Base-by-base conservation (phyloP, 2,888 invertebrate genomes). In the Agriopis leucophaearia region DNA sequence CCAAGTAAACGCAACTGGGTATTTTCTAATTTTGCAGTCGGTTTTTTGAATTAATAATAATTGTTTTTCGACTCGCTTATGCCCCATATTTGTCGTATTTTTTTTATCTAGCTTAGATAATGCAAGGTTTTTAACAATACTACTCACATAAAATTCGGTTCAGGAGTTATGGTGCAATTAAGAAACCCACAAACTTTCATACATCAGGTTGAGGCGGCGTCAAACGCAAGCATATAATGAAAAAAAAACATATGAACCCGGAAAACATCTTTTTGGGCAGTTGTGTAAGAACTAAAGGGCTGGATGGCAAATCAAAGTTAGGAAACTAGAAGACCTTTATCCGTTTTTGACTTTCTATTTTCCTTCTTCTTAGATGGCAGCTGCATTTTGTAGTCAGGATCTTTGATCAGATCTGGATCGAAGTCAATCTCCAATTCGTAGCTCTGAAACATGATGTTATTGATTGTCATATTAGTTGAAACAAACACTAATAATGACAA, bases 361-460 rank as follows among this genome's bases (percentile, higher is more conserved):
- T 38, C 66, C 1, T 66, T 63, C 8, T 66, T 71, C 13, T 64
- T 57, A 38, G 44, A 16, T 10, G 13, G 50, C n/a, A 64, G 35
- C 4, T 65, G 47, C 42, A 45, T 8, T 18, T 44, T 45, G 50
- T 62, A 61, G 40, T 60, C 36, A n/a, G 60, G 51, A 57, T 57
- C 57, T 48, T 76, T 57, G 52, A 72, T 66, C 27, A 65, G 58
- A 54, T 75, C 75, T 38, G 74, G 59, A 60, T 80, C 81, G 74
- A 72, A 76, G 54, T 74, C 71, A 64, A 80, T 73, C 55, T 72
- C 76, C 6, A 40, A 72, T 69, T 59, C 56, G 64, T 66, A 61
- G 27, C 8, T 48, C 66, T 42, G 59, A 6, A 67, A 66, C 12
- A 38, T 16, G 51, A 27, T 42, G 4, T 18, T 44, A 50, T 8